Evolutionary conservation across 2,797 vertebrate genomes (phyloP).

Genomic region (Sebastes steindachneri): DNA sequence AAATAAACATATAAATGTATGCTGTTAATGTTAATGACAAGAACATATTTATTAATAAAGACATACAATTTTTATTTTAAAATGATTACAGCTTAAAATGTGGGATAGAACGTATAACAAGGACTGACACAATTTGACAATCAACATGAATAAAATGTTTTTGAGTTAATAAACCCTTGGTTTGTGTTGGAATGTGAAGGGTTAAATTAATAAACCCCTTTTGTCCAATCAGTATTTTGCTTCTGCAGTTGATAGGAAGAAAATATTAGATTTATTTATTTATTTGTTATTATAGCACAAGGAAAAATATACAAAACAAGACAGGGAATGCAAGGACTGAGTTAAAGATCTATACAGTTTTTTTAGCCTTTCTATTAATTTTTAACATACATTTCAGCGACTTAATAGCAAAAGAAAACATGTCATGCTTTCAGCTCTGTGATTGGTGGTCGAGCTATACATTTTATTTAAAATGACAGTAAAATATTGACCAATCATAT

Average conservation of each 20-base stretch:
- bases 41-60: conserved; percentile 28
- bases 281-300: no score
- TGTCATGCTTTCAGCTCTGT: neutral
- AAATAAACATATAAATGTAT: neutral
- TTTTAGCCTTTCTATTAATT: no score
- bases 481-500: neutral
- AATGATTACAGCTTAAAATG: neutral
- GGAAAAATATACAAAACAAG: no score
- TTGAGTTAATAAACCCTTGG: neutral
- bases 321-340: no score
- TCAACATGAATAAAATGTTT: neutral
- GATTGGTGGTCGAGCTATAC: neutral
- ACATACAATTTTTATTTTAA: neutral
- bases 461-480: neutral
- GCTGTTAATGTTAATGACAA: conserved; percentile 2
- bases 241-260: neutral
- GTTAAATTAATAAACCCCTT: no score
- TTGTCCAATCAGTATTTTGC: neutral
- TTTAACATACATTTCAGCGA: no score
- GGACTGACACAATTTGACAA: neutral
- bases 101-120: neutral
- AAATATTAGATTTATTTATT: rapidly evolving
- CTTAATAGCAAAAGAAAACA: no score
- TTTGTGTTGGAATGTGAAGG: no score
- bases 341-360: no score